Evolutionary conservation across 1,140 invertebrate genomes (phyloP), one percentile per base, ranked within the genome.

Genomic region (Papilio glaucus): DNA sequence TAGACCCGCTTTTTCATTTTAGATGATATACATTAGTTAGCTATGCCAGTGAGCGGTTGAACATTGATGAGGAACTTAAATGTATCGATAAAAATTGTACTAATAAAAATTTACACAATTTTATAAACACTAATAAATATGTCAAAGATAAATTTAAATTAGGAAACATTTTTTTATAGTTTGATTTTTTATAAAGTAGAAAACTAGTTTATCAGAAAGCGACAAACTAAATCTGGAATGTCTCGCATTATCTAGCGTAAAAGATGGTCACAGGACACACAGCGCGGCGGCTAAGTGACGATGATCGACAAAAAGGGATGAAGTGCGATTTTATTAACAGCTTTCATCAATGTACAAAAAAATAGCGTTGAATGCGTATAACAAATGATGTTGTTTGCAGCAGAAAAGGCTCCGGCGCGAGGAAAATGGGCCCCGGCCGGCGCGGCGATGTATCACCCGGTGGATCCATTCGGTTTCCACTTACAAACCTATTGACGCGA

Each of bases 241-340:
- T 78, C 77, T 71, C 18, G 13, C 57, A 60, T 42, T 12, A 6
- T 26, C 2, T n/a, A 4, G 10, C 13, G 13, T 10, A 75, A 77
- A 71, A 1, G 69, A 72, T 80, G 53, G 81, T 18, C 80, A 81
- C 81, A 76, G 74, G 41, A 77, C 77, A 80, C 81, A 53, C 80
- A 72, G 75, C 77, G 76, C 42, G 57, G 75, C 81, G 71, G 81
- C 83, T 92, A 92, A 92, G 90, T 92, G 89, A 91, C 88, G 87
- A 89, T 92, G 90, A 92, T 92, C 90, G 88, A 91, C 90, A 92
- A 92, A 92, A 92, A 91, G 76, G 85, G 78, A 91, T 91, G 86
- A 91, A 91, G 88, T 90, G 89, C 88, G 84, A 91, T 92, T 92
- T 90, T 92, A 91, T 91, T 87, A 92, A 90, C 90, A 77, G 77